phyloP scores from a whole-genome alignment of 2,888 invertebrate genomes.

The Pegoplata infirma region DNA sequence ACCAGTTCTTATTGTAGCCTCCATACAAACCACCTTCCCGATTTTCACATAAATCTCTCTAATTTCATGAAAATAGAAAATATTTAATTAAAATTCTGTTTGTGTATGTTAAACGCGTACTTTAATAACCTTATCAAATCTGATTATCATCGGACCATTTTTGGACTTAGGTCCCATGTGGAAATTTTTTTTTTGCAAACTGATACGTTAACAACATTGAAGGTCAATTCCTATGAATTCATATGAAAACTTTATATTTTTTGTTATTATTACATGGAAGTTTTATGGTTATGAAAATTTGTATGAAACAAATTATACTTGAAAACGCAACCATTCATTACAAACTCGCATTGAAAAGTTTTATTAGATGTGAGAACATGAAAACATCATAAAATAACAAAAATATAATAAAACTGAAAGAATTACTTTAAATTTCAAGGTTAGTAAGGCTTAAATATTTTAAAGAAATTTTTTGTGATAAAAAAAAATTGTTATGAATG shows the following conservation, averaged over 20 bases:
- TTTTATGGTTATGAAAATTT: neutral
- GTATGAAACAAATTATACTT: neutral
- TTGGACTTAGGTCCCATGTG: too few relatives aligned
- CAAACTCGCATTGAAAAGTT: neutral
- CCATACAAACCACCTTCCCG: too few relatives aligned
- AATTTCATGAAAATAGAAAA: too few relatives aligned
- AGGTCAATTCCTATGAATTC: constrained; percentile 18
- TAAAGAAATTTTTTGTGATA: too few relatives aligned
- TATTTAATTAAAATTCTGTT: too few relatives aligned
- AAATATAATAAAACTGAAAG: constrained; percentile 2
- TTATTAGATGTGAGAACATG: neutral
- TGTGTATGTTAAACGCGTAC: too few relatives aligned
- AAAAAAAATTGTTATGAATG: neutral
- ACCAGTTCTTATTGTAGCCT: too few relatives aligned
- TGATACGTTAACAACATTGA: neutral
- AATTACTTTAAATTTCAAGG: constrained; percentile 30
- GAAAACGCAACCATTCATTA: neutral
- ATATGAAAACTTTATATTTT: neutral
- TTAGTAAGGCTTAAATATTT: constrained; percentile 19
- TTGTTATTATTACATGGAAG: too few relatives aligned
- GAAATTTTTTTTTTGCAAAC: too few relatives aligned
- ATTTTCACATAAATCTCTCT: too few relatives aligned
- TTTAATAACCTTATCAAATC: too few relatives aligned
- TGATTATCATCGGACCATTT: too few relatives aligned
- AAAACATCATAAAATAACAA: constrained; percentile 1